These are phyloP conservation scores for Aphrocallistes beatrix DNA, from an alignment of 37 sponge, comb jelly and placozoan genomes.

Conservation along the genomic window DNA sequence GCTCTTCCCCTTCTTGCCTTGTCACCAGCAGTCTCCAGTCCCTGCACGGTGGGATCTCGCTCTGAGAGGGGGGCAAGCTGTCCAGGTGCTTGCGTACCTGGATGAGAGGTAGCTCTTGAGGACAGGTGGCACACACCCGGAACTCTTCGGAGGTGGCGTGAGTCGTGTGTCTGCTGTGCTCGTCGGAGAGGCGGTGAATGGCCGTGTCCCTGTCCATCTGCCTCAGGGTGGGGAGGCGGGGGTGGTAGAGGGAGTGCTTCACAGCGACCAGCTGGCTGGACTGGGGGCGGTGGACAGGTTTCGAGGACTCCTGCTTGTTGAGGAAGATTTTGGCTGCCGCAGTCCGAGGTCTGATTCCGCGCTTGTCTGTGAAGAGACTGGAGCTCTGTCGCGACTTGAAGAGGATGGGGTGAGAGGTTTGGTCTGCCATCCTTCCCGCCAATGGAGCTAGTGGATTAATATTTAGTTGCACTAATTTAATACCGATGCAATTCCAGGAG, in stretches of 20 bases:
- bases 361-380: conserved; percentile 1
- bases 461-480: too few species aligned
- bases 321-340: neutral
- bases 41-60: neutral
- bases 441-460: neutral
- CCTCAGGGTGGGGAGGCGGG: conserved; percentile 62
- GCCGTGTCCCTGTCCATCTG: conserved; percentile 70
- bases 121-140: neutral
- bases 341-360: neutral
- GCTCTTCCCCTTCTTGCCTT: neutral
- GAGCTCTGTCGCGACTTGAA: neutral
- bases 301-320: neutral
- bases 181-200: conserved; percentile 38
- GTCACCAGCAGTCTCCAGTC: neutral
- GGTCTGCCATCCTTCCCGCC: neutral
- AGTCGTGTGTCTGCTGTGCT: conserved; percentile 61
- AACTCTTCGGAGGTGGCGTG: conserved; percentile 8
- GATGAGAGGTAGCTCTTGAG: neutral
- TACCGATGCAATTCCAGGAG: too few species aligned
- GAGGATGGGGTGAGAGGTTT: neutral
- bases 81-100: neutral
- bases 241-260: conserved; percentile 66
- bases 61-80: neutral
- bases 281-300: conserved; percentile 17
- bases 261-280: conserved; percentile 48